Evolutionary conservation across 1,140 invertebrate genomes (phyloP), one percentile per base, ranked within the genome.

Genomic region (Batillaria attramentaria): DNA sequence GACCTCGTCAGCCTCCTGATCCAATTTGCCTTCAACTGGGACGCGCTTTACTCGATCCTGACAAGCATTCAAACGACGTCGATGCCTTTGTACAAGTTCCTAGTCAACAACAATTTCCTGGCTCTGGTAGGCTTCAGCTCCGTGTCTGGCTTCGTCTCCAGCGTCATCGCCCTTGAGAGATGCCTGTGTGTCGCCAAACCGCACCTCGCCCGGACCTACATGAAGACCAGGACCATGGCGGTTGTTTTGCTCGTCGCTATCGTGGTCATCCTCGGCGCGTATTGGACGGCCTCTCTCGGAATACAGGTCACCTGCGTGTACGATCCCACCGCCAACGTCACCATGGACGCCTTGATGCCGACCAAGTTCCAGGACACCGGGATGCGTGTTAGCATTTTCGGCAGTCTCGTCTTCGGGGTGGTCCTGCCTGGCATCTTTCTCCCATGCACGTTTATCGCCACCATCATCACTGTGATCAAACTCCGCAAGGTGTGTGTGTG

Each of bases 81-180:
- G n/a, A n/a, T n/a, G n/a, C n/a, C n/a, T n/a, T n/a, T n/a, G n/a
- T n/a, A n/a, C n/a, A n/a, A n/a, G n/a, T n/a, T n/a, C n/a, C n/a
- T n/a, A n/a, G n/a, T 73, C 13, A 57, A 73, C 46, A 57, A 73
- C 72, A 28, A 57, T 16, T 24, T 73, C 46, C 28, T 73, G 46
- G 43, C 16, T 13, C 33, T 73, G 41, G 31, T 42, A 13, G 72
- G 72, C 24, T 57, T 73, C 13, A 73, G 31, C 46, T 73, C 35
- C n/a, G 43, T 50, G 18, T 73, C 72, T 2, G 57, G 54, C 13
- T 75, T 62, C 57, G 18, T 75, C 18, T 39, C 73, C 8, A 62
- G 20, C 31, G 54, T 75, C 35, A 62, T 60, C 24, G 54, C 73
- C 39, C 62, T 50, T 35, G 73, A 75, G 57, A 75, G 73, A 33